Percentiles rank a stretch among this genome's conserved stretches.
phyloP scores from a whole-genome alignment of 2,888 invertebrate genomes.

The Caenorhabditis sinica region DNA sequence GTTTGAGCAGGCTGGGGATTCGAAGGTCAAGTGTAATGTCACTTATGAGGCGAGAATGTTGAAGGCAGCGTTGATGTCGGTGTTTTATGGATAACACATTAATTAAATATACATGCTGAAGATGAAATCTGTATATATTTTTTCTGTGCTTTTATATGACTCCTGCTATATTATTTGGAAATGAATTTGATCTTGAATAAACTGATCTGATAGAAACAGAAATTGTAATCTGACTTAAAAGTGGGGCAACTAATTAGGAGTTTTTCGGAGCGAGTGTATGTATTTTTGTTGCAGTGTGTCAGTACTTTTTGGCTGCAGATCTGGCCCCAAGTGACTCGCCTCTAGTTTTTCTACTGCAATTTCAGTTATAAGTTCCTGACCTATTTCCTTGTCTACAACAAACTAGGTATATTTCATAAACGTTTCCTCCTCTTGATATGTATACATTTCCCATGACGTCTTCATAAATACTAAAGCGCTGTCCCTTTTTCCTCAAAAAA shows the following conservation, averaged over 20 bases:
- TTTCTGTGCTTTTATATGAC: too few relatives aligned
- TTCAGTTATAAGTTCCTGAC: too few relatives aligned
- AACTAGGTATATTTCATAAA: not conserved
- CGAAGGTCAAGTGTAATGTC: conserved; percentile 92
- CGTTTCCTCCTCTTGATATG: not conserved
- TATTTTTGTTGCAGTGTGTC: too few relatives aligned
- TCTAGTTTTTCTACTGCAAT: too few relatives aligned
- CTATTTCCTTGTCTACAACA: not conserved
- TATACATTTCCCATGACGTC: not conserved
- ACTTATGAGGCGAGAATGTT: conserved; percentile 92
- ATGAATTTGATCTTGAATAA: too few relatives aligned
- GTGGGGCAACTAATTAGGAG: too few relatives aligned
- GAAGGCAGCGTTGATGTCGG: conserved; percentile 89
- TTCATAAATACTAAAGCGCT: not conserved
- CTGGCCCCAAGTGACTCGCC: too few relatives aligned
- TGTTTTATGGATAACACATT: conserved; percentile 79
- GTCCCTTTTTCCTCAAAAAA: not conserved
- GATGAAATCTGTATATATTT: not conserved
- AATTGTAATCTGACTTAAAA: too few relatives aligned
- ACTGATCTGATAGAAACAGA: too few relatives aligned
- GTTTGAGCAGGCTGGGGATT: conserved; percentile 88
- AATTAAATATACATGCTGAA: not conserved
- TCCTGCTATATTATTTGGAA: too few relatives aligned
- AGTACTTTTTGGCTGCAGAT: too few relatives aligned
- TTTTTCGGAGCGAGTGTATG: too few relatives aligned